These are phyloP conservation scores for Dreissena polymorpha DNA, from an alignment of 1,140 invertebrate species.

Conservation along the genomic window DNA sequence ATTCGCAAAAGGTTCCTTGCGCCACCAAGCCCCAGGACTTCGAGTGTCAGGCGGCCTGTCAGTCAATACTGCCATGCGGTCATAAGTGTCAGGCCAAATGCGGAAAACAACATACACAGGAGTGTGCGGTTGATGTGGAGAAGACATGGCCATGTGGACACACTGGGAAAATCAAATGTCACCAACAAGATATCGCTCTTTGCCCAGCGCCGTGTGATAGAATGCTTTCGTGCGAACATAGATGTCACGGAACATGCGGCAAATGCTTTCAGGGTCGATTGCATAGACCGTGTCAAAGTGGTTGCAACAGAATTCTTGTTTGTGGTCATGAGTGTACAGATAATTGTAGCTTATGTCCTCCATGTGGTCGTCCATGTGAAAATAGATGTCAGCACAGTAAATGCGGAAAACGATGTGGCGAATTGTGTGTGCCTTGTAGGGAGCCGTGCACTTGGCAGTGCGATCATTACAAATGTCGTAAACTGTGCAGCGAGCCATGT, in stretches of 20 bases:
- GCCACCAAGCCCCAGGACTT: constrained; percentile 46
- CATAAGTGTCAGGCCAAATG: constrained; percentile 85
- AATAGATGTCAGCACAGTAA: constrained; percentile 82
- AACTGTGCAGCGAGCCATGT: constrained; percentile 83
- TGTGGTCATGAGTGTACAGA: constrained; percentile 78
- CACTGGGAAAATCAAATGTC: constrained; percentile 66
- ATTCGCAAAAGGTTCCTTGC: constrained; percentile 60
- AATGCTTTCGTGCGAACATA: constrained; percentile 67
- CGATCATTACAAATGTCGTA: constrained; percentile 82
- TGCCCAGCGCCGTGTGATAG: constrained; percentile 54
- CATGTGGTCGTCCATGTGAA: constrained; percentile 83
- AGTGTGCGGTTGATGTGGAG: constrained; percentile 55
- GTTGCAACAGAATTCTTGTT: constrained; percentile 74
- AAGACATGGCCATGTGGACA: constrained; percentile 76
- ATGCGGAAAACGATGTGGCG: constrained; percentile 83
- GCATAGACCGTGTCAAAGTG: constrained; percentile 79
- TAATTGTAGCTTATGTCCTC: constrained; percentile 81
- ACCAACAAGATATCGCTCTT: constrained; percentile 58
- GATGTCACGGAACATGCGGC: constrained; percentile 67
- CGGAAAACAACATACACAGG: constrained; percentile 81
- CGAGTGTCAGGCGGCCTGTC: constrained; percentile 54
- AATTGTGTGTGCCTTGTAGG: constrained; percentile 83
- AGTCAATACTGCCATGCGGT: constrained; percentile 77
- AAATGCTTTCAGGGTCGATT: constrained; percentile 83
- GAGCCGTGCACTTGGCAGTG: constrained; percentile 81